Percentiles rank a stretch among this genome's conserved stretches.
Conservation (phyloP, 2,797 vertebrate genomes). For the Luscinia megarhynchos region DNA sequence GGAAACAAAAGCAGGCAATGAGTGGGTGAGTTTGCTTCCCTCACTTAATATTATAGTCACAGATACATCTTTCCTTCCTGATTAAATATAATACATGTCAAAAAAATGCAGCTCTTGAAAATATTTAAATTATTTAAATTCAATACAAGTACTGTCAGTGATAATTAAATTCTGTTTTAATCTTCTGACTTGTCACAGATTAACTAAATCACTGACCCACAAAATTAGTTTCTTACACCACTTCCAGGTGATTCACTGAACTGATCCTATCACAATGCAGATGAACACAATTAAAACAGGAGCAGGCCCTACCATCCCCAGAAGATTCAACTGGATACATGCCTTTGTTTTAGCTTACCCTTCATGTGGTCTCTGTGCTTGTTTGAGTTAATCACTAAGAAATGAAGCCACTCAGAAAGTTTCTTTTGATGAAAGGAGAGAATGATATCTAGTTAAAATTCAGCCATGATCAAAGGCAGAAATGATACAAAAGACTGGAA, state of each 20-base stretch:
- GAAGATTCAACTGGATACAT: background rate
- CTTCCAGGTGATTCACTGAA: constrained; percentile 21
- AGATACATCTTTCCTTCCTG: background rate
- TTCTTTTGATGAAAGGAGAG: constrained; percentile 25
- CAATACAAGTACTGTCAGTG: background rate
- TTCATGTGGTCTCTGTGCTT: background rate
- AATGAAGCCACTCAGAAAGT: background rate
- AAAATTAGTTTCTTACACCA: constrained; percentile 1
- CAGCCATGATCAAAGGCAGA: constrained; percentile 39
- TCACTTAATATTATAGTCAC: background rate
- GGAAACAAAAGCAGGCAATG: background rate
- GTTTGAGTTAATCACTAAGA: background rate
- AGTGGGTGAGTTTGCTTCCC: background rate
- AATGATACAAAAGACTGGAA: constrained; percentile 7
- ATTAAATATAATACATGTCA: background rate
- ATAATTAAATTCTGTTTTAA: constrained; percentile 36
- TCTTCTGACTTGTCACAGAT: constrained; percentile 8
- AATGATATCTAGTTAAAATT: constrained; percentile 33
- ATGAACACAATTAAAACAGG: background rate
- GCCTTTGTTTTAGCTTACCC: background rate
- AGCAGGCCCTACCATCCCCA: background rate
- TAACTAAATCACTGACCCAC: constrained; percentile 29
- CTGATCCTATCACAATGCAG: background rate
- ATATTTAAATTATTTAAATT: background rate
- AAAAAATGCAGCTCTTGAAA: background rate